phyloP scores from a whole-genome alignment of 1,140 invertebrate species.

The Homalodisca vitripennis region DNA sequence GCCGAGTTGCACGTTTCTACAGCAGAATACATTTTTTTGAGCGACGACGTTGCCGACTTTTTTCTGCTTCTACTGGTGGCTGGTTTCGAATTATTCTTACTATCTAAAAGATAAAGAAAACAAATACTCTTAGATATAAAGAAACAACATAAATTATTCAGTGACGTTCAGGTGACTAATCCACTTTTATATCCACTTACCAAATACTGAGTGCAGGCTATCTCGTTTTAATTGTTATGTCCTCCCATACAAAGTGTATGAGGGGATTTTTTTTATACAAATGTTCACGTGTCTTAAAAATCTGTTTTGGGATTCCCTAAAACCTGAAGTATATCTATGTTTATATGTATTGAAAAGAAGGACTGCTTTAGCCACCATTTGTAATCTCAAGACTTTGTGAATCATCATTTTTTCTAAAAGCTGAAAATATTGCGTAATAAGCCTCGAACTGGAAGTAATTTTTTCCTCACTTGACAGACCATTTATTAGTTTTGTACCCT shows the following conservation, averaged over 20 bases:
- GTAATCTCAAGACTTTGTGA: no score
- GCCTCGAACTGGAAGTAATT: no score
- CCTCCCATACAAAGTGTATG: neutral
- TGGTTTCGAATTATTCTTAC: slow-evolving; percentile 75
- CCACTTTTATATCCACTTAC: neutral
- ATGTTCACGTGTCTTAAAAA: no score
- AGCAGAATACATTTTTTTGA: slow-evolving; percentile 29
- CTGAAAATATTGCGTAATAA: no score
- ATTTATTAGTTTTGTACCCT: no score
- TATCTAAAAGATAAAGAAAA: slow-evolving; percentile 53
- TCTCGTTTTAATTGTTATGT: neutral
- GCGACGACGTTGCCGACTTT: slow-evolving; percentile 51
- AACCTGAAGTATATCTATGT: no score
- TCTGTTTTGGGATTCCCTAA: no score
- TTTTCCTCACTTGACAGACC: no score
- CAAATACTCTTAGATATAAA: slow-evolving; percentile 6
- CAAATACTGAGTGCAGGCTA: neutral
- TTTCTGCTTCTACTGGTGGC: slow-evolving; percentile 65
- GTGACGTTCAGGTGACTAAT: neutral
- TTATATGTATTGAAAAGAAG: no score
- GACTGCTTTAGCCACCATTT: no score
- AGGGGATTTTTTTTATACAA: no score
- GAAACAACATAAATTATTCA: slow-evolving; percentile 17
- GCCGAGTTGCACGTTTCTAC: neutral
- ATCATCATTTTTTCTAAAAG: no score